Percentiles rank a stretch among this genome's conserved stretches.
phyloP scores from a whole-genome alignment of 2,113 vertebrate genomes.

The Phrynosoma platyrhinos region DNA sequence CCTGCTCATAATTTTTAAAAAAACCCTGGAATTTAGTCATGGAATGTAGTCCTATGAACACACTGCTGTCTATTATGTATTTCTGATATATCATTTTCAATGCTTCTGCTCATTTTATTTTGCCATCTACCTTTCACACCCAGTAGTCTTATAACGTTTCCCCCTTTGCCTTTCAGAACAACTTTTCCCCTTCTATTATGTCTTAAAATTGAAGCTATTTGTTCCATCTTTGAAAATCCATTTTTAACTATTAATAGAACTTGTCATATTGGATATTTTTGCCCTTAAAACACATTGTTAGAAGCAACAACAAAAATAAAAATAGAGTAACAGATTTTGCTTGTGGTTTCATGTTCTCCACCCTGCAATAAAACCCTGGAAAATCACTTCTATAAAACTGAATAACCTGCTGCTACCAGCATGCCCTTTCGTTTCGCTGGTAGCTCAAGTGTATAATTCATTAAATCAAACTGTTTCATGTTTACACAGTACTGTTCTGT shows the following conservation, averaged over 20 bases:
- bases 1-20: neutral
- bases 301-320: slow-evolving; percentile 29
- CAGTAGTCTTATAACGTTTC: neutral
- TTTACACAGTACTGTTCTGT: slow-evolving; percentile 35
- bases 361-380: slow-evolving; percentile 60
- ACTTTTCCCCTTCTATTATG: neutral
- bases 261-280: slow-evolving; percentile 13
- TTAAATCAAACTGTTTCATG: slow-evolving; percentile 56
- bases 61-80: neutral
- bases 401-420: slow-evolving; percentile 41
- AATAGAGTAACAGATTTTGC: slow-evolving; percentile 22
- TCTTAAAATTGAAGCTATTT: slow-evolving; percentile 19
- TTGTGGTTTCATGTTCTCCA: slow-evolving; percentile 45
- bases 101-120: neutral
- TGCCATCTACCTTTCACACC: neutral
- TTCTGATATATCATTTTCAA: neutral
- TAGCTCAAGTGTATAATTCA: slow-evolving; percentile 52
- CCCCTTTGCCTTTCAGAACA: neutral
- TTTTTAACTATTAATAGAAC: slow-evolving; percentile 22
- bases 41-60: neutral
- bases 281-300: slow-evolving; percentile 11
- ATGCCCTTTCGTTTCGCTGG: slow-evolving; percentile 36
- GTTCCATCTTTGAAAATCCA: slow-evolving; percentile 1
- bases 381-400: slow-evolving; percentile 58
- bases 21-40: too few species aligned